phyloP scores from a whole-genome alignment of 1,140 invertebrate genomes.

The Eulimnadia texana region DNA sequence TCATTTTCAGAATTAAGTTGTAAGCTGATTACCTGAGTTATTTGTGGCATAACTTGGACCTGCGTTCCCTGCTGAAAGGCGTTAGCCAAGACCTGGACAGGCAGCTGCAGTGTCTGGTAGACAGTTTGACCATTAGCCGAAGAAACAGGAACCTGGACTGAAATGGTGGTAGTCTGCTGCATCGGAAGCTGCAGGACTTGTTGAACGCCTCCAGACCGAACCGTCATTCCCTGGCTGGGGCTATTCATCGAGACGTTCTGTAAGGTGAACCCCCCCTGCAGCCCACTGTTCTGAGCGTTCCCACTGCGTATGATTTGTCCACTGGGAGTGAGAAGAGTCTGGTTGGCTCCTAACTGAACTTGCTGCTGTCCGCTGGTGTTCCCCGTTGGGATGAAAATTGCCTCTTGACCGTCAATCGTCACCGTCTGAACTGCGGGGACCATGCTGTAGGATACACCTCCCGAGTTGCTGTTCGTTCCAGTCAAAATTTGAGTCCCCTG shows the following conservation, averaged over 20 bases:
- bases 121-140: constrained; percentile 78
- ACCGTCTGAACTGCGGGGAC: constrained; percentile 66
- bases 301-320: constrained; percentile 44
- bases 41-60: constrained; percentile 54
- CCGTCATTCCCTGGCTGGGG: constrained; percentile 57
- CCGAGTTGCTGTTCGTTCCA: constrained; percentile 10
- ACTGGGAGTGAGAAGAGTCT: constrained; percentile 37
- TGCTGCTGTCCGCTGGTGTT: constrained; percentile 22
- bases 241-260: constrained; percentile 7
- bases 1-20: not conserved
- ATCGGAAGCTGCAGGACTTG: constrained; percentile 63
- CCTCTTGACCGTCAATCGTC: constrained; percentile 82
- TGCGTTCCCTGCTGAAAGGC: constrained; percentile 34
- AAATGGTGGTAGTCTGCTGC: constrained; percentile 57
- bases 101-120: constrained; percentile 83
- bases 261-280: constrained; percentile 3
- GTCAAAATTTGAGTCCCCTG: constrained; percentile 32
- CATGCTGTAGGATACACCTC: constrained; percentile 43
- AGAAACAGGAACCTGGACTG: constrained; percentile 81
- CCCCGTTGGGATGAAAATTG: constrained; percentile 58
- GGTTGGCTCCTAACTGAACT: constrained; percentile 29
- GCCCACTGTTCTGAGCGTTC: constrained; percentile 19
- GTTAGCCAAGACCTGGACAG: constrained; percentile 54
- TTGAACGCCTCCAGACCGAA: constrained; percentile 37
- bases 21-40: constrained; percentile 26